A percentile compares a stretch with the other conserved stretches of the same genome.
Evolutionary conservation across 2,113 vertebrate genomes (phyloP).

Genomic region (Crypturellus undulatus): DNA sequence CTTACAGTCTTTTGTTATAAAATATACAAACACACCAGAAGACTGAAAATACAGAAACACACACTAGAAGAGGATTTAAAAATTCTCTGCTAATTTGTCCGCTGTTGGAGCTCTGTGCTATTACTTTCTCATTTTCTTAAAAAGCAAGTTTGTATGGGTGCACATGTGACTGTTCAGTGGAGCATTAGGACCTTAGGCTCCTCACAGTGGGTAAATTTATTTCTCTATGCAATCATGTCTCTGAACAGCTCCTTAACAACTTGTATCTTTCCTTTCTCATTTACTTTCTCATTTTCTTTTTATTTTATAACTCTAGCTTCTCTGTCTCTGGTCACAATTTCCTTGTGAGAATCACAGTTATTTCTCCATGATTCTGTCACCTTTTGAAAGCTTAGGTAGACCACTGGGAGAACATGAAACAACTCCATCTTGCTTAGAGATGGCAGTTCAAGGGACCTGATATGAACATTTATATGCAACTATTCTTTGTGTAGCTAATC

Average conservation of each 20-base stretch:
- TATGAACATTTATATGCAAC: neutral
- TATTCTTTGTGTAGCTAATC: neutral
- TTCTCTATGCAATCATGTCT: neutral
- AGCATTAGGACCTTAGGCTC: neutral
- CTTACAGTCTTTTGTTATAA: neutral
- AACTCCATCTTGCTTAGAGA: neutral
- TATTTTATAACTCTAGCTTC: neutral
- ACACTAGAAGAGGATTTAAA: neutral
- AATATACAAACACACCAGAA: neutral
- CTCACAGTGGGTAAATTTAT: neutral
- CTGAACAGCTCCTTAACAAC: neutral
- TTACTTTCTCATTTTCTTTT: neutral
- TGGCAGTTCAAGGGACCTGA: neutral
- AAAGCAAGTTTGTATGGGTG: neutral
- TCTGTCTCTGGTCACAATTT: neutral
- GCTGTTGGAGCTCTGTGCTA: neutral
- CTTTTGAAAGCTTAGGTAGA: neutral
- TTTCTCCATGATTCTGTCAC: neutral
- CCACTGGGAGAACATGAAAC: neutral
- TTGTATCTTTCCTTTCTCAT: neutral
- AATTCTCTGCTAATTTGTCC: neutral
- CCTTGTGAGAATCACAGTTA: neutral
- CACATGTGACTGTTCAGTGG: neutral
- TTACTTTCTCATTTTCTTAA: neutral
- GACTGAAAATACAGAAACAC: neutral